A percentile compares a stretch with the other conserved stretches of the same genome.
Conservation (phyloP, 2,888 invertebrate genomes). For the Drosophila kokeensis region DNA sequence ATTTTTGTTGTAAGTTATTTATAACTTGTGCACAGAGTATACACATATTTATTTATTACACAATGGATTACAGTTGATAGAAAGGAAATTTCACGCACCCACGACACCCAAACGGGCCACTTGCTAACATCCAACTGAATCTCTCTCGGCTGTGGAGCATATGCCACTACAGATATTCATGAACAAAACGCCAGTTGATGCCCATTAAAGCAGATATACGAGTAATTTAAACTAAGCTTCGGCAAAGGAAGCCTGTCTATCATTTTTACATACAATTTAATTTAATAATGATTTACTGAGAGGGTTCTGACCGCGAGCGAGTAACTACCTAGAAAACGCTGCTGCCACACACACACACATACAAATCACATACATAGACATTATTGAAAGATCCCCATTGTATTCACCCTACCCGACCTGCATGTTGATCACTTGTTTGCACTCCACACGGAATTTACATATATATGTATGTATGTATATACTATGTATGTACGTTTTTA, state of each 20-base stretch:
- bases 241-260: constrained; percentile 45
- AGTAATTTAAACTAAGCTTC: constrained; percentile 51
- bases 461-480: neutral
- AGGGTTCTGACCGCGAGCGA: constrained; percentile 51
- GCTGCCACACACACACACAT: neutral
- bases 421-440: constrained; percentile 33
- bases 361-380: constrained; percentile 1
- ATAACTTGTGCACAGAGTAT: neutral
- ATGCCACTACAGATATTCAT: constrained; percentile 26
- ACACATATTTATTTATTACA: constrained; percentile 8
- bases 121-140: constrained; percentile 64
- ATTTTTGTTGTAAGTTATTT: neutral
- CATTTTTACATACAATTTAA: constrained; percentile 73
- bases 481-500: neutral
- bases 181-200: constrained; percentile 34
- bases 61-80: constrained; percentile 15
- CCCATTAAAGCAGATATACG: constrained; percentile 52
- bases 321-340: constrained; percentile 24
- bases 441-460: constrained; percentile 22
- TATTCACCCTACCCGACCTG: constrained; percentile 33
- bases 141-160: constrained; percentile 17
- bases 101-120: constrained; percentile 62
- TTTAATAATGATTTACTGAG: constrained; percentile 77
- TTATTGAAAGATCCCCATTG: constrained; percentile 31
- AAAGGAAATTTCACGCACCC: constrained; percentile 39